Evolutionary conservation across 2,113 vertebrate genomes (phyloP), one percentile per base, ranked within the genome.

Genomic region (Sitta europaea): DNA sequence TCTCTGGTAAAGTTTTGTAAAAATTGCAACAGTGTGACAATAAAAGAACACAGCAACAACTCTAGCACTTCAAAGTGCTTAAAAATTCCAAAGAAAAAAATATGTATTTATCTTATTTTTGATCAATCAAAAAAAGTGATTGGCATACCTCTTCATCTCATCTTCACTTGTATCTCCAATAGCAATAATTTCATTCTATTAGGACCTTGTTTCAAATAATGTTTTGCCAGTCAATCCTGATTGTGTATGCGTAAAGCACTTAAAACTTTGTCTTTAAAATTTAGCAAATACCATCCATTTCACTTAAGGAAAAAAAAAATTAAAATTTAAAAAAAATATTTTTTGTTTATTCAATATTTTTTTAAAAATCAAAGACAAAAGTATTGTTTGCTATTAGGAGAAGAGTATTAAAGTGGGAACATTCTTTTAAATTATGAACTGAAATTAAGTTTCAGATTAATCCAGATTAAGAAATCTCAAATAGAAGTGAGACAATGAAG

Each of bases 1-100:
- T 95, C 65, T 63, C 74, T 48, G 24, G 71, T 75, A 73, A 90
- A 91, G 66, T 97, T 97, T 91, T 95, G n/a, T 36, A n/a, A 94
- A 94, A 96, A 92, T 73, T 38, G 51, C 14, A 67, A 18, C 31
- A 59, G 62, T 57, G 38, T 68, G 36, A 90, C 14, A 47, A 59
- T 31, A 91, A 94, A 61, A 16, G 57, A 67, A 68, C 9, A n/a
- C 7, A 57, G 4, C 9, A 79, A 62, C 28, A 70, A 25, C 12
- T 40, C 25, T 11, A 55, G 19, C 23, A 43, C 47, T 88, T 80
- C 40, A 66, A 50, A 78, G 81, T 53, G 20, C 22, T 12, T 38
- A 36, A 28, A 75, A 74, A 57, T 66, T 93, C 83, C 28, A 59
- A n/a, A 72, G n/a, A 29, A 75, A 84, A 35, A 72, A 70, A 45